Percentiles rank a stretch among this genome's conserved stretches.
phyloP scores from a whole-genome alignment of 2,797 vertebrate genomes.

The Rhinella marina region DNA sequence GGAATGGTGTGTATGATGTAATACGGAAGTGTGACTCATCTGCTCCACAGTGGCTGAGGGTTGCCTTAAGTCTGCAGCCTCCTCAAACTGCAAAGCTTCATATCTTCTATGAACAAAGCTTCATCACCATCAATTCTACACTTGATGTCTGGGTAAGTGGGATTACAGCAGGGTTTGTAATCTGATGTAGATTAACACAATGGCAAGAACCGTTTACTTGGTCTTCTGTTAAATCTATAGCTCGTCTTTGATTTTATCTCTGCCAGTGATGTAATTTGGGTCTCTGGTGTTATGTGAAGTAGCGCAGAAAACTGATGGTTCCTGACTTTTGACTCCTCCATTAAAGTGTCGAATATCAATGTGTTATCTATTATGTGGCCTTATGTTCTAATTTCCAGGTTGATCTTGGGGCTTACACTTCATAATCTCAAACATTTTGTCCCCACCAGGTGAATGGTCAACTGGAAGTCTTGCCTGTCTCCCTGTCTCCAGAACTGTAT shows the following conservation, averaged over 20 bases:
- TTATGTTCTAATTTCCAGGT: not conserved
- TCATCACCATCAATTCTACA: not conserved
- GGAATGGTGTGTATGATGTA: not conserved
- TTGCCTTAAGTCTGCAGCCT: not conserved
- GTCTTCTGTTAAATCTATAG: not conserved
- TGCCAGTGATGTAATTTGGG: not conserved
- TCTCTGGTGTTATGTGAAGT: too few relatives aligned
- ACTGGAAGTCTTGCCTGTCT: not conserved
- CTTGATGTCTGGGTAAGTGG: constrained; percentile 20
- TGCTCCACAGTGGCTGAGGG: not conserved
- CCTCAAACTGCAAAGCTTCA: not conserved
- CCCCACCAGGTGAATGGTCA: constrained; percentile 30
- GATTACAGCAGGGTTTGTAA: not conserved
- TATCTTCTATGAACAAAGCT: not conserved
- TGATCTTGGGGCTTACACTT: not conserved
- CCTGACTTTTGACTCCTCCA: too few relatives aligned
- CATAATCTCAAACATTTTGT: not conserved
- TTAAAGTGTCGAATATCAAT: not conserved
- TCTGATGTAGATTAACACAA: not conserved
- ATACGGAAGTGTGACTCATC: not conserved
- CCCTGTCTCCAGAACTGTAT: not conserved
- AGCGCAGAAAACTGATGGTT: too few relatives aligned
- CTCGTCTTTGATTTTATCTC: not conserved
- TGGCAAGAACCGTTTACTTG: not conserved
- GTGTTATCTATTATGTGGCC: too few relatives aligned